phyloP scores from a whole-genome alignment of 2,888 invertebrate species.

The Rhaphigaster nebulosa region DNA sequence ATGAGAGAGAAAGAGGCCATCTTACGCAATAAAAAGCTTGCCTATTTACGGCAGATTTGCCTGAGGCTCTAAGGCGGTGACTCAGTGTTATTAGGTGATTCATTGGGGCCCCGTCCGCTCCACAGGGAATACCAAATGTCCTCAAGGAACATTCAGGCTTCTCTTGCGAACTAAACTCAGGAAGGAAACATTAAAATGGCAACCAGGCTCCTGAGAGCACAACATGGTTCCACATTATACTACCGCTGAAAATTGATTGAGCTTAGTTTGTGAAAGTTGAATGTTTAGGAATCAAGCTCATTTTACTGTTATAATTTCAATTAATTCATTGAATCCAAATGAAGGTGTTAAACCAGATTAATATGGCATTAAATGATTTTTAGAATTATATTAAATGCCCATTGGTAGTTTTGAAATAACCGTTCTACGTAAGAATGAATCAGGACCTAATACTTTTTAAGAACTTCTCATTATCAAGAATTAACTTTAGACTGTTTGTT shows the following conservation, averaged over 20 bases:
- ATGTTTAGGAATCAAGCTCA: too few species aligned
- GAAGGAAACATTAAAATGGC: not conserved
- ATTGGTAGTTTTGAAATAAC: too few species aligned
- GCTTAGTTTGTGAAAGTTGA: too few species aligned
- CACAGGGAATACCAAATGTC: not conserved
- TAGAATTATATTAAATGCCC: too few species aligned
- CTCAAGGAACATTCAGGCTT: not conserved
- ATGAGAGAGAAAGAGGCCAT: not conserved
- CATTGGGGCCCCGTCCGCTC: not conserved
- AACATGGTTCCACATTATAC: not conserved
- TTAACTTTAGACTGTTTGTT: too few species aligned
- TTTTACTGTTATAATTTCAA: too few species aligned
- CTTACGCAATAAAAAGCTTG: not conserved
- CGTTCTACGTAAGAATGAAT: too few species aligned
- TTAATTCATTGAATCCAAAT: too few species aligned
- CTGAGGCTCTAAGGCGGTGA: not conserved
- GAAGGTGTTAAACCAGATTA: too few species aligned
- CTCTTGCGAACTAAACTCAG: not conserved
- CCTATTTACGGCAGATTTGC: conserved; percentile 12
- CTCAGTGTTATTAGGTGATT: conserved; percentile 8
- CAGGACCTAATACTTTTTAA: too few species aligned
- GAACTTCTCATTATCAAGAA: too few species aligned
- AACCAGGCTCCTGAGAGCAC: not conserved
- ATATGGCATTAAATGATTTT: too few species aligned
- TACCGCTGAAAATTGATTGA: not conserved